phyloP scores from a whole-genome alignment of 2,797 vertebrate genomes.

The Somateria mollissima region DNA sequence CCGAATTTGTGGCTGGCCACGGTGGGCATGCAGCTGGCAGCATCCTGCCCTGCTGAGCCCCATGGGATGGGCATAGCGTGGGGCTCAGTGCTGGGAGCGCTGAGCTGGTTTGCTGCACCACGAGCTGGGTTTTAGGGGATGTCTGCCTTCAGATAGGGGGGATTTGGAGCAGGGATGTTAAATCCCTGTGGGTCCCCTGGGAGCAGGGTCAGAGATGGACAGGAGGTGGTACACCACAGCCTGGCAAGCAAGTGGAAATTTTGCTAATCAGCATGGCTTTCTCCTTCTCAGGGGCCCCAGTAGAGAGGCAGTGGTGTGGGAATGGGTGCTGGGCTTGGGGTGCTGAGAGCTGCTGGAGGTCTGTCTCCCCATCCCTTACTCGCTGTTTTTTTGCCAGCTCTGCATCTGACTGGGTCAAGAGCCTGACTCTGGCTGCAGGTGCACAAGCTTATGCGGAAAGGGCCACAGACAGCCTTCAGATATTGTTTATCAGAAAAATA shows the following conservation, averaged over 20 bases:
- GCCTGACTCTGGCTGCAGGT: background rate
- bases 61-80: fast-evolving
- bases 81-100: fast-evolving
- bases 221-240: too few relatives aligned
- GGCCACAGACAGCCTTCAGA: background rate
- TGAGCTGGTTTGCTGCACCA: background rate
- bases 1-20: background rate
- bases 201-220: too few relatives aligned
- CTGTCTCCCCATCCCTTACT: fast-evolving
- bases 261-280: background rate
- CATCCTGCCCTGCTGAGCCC: fast-evolving
- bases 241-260: too few relatives aligned
- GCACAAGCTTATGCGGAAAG: fast-evolving
- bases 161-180: background rate
- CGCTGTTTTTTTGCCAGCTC: background rate
- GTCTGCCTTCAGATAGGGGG: background rate
- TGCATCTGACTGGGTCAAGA: background rate
- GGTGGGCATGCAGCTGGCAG: background rate
- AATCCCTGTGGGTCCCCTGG: background rate
- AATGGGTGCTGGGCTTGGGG: background rate
- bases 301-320: background rate
- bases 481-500: background rate
- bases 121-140: background rate
- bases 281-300: background rate
- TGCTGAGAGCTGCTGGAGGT: background rate